A percentile compares a stretch with the other conserved stretches of the same genome.
phyloP scores from a whole-genome alignment of 2,113 vertebrate genomes.

The Ptilorrhoa leucosticta region DNA sequence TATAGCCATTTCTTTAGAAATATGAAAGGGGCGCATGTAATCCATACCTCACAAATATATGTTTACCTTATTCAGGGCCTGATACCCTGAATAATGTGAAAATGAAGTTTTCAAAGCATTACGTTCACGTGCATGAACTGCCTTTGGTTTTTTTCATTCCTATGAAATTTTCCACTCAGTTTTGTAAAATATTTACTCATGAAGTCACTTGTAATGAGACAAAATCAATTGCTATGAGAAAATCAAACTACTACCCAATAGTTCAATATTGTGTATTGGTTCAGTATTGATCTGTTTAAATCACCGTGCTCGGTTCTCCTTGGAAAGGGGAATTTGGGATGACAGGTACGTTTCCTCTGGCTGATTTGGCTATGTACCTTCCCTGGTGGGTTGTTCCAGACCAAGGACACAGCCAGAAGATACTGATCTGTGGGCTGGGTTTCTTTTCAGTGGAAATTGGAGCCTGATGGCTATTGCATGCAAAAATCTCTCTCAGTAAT shows the following conservation, averaged over 20 bases:
- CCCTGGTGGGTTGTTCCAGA: neutral
- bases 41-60: neutral
- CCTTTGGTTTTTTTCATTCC: neutral
- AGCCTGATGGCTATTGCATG: neutral
- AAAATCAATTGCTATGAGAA: neutral
- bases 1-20: neutral
- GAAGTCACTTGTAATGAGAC: neutral
- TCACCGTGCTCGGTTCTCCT: neutral
- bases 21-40: fast-evolving
- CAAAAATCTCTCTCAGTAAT: neutral
- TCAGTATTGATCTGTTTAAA: neutral
- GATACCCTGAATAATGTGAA: neutral
- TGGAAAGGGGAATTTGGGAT: neutral
- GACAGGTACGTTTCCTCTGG: neutral
- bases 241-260: neutral
- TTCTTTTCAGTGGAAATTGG: neutral
- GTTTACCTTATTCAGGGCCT: neutral
- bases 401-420: neutral
- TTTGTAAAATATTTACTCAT: neutral
- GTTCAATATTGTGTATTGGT: neutral
- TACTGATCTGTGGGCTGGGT: neutral
- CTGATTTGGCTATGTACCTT: neutral
- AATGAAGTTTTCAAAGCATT: neutral
- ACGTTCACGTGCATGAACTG: fast-evolving
- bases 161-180: neutral